Conservation (phyloP, 2,797 vertebrate species). For the Taeniopygia guttata region DNA sequence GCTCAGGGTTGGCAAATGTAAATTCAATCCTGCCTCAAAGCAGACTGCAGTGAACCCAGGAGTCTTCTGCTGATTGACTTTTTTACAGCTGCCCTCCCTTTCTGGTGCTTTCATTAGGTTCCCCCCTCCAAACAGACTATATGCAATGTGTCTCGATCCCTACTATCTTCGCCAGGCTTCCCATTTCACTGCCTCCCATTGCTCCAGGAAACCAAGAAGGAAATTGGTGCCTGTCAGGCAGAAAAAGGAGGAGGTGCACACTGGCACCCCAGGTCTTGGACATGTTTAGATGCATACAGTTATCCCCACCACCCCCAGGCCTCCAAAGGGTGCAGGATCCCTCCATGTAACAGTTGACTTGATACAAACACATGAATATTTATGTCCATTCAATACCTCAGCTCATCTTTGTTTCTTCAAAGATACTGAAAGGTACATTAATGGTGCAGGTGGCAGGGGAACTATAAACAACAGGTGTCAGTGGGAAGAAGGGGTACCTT, state of each 20-base stretch:
- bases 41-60: background rate
- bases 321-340: background rate
- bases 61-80: background rate
- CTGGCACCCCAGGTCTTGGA: background rate
- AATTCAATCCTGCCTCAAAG: background rate
- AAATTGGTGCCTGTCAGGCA: background rate
- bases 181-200: background rate
- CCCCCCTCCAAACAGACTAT: background rate
- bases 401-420: background rate
- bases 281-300: background rate
- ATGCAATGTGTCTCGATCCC: background rate
- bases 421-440: background rate
- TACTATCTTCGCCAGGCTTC: background rate
- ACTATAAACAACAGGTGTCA: fast-evolving
- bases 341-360: background rate
- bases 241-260: background rate
- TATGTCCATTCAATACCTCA: background rate
- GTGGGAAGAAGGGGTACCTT: background rate
- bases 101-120: background rate
- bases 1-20: background rate
- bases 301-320: background rate
- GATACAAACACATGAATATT: background rate
- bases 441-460: background rate
- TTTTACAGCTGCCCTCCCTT: background rate
- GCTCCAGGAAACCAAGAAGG: background rate